Base-by-base conservation (phyloP, 2,888 invertebrate species). In the Chesias legatella region DNA sequence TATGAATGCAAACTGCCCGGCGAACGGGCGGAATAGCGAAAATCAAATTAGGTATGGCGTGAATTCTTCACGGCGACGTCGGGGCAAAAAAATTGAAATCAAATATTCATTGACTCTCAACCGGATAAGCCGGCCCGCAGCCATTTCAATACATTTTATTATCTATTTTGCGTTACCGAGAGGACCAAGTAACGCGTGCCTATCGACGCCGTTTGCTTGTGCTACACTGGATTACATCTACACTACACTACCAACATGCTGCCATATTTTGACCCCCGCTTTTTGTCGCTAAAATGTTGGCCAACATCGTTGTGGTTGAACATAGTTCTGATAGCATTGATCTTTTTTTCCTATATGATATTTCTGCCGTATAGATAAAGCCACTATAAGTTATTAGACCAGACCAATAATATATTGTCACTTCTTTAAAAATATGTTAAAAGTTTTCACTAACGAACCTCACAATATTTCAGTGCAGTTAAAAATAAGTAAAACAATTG, bases 1-100 rank as follows among this genome's bases (percentile, higher is more conserved):
- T 88, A 88, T 86, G 86, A 88, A 88, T 88, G 84, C 84, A 88
- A 88, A 88, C 84, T 84, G 85, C 85, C 81, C 66, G 65, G 72
- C 80, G 79, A 86, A 86, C 76, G 80, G 78, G 73, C 76, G 77
- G 60, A 86, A 88, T 83, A 84, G 88, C 81, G 81, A 84, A 85
- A 88, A 88, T 86, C 88, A 88, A 88, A 88, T 88, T 88, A 88
- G 88, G 88, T 86, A 86, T 83, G 76, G 86, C 83, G 84, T 79
- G 83, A 86, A 86, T 88, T 85, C 88, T 88, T 88, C 88, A 88
- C 86, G 83, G 85, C 73, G 80, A 83, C 82, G 85, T 74, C 74
- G 83, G 75, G 71, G 42, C 48, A 79, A 85, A 86, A 85, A 88
- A 88, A 88, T 88, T 88, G 88, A 88, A 88, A 88, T 88, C 88